These are phyloP conservation scores for Apamea sordens DNA, from an alignment of 2,888 invertebrate genomes.

Conservation along the genomic window DNA sequence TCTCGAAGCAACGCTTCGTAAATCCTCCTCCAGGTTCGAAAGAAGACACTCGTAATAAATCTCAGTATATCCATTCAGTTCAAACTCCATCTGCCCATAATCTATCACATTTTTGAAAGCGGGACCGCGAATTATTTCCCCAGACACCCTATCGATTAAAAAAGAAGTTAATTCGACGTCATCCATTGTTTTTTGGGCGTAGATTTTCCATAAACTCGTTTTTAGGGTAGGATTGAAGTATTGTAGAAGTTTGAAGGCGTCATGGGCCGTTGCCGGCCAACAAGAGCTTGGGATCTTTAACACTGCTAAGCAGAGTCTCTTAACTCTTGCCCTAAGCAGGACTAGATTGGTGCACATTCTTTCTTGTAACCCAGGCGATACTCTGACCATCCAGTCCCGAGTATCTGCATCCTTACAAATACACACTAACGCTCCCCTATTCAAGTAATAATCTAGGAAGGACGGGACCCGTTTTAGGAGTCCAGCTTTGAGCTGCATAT, in stretches of 20 bases:
- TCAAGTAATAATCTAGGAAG: constrained; percentile 85
- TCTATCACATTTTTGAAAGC: constrained; percentile 85
- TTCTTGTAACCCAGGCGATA: constrained; percentile 84
- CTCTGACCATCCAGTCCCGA: constrained; percentile 84
- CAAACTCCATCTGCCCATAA: constrained; percentile 85
- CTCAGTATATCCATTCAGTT: constrained; percentile 83
- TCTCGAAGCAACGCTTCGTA: constrained; percentile 82
- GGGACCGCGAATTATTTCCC: constrained; percentile 83
- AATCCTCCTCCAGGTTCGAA: constrained; percentile 79
- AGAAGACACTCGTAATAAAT: constrained; percentile 84
- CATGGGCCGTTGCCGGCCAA: constrained; percentile 83
- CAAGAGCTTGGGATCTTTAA: constrained; percentile 80
- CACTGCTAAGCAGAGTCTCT: constrained; percentile 82
- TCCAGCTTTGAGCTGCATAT: constrained; percentile 84
- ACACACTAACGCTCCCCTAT: constrained; percentile 85
- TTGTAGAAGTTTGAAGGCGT: constrained; percentile 84
- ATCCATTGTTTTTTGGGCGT: constrained; percentile 78
- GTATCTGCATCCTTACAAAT: constrained; percentile 83
- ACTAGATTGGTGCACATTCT: constrained; percentile 82
- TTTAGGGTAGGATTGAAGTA: constrained; percentile 85
- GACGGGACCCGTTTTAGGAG: constrained; percentile 79
- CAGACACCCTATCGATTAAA: constrained; percentile 82
- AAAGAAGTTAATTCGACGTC: constrained; percentile 81
- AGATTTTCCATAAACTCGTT: constrained; percentile 82
- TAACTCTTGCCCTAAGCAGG: constrained; percentile 81